Percentiles rank a stretch among this genome's conserved stretches.
phyloP scores from a whole-genome alignment of 2,888 invertebrate species.

The Taenaris catops region DNA sequence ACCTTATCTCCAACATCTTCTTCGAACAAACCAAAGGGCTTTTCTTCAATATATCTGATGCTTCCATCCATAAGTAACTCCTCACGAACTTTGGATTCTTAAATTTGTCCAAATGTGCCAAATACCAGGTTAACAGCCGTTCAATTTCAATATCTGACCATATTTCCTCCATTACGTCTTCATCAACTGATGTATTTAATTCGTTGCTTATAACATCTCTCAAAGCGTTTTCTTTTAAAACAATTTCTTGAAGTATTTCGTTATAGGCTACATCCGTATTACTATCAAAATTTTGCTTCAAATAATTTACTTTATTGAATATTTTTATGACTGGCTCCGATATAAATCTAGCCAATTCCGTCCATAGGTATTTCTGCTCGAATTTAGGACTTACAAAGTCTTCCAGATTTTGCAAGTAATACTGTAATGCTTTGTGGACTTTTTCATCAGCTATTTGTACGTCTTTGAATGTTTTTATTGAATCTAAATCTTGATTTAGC shows the following conservation, averaged over 20 bases:
- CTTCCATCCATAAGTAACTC: constrained; percentile 63
- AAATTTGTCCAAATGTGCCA: constrained; percentile 63
- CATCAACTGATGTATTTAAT: constrained; percentile 15
- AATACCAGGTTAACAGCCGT: constrained; percentile 55
- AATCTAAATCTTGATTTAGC: constrained; percentile 32
- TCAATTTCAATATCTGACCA: constrained; percentile 58
- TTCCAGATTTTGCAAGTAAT: constrained; percentile 56
- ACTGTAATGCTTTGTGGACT: constrained; percentile 46
- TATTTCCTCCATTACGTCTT: constrained; percentile 31
- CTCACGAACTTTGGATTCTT: constrained; percentile 62
- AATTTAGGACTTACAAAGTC: constrained; percentile 59
- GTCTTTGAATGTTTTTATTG: constrained; percentile 42
- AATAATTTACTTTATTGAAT: constrained; percentile 57
- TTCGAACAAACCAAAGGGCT: constrained; percentile 59
- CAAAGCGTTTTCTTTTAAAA: constrained; percentile 32
- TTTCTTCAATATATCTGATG: constrained; percentile 48
- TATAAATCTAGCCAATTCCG: constrained; percentile 47
- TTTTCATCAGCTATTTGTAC: constrained; percentile 42
- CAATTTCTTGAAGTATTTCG: constrained; percentile 32
- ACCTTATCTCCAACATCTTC: constrained; percentile 64
- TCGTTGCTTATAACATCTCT: constrained; percentile 29
- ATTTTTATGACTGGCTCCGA: constrained; percentile 47
- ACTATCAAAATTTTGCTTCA: constrained; percentile 46
- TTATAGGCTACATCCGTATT: constrained; percentile 20
- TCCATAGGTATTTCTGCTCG: constrained; percentile 61